phyloP scores from a whole-genome alignment of 1,140 invertebrate genomes.

The Popillia japonica region DNA sequence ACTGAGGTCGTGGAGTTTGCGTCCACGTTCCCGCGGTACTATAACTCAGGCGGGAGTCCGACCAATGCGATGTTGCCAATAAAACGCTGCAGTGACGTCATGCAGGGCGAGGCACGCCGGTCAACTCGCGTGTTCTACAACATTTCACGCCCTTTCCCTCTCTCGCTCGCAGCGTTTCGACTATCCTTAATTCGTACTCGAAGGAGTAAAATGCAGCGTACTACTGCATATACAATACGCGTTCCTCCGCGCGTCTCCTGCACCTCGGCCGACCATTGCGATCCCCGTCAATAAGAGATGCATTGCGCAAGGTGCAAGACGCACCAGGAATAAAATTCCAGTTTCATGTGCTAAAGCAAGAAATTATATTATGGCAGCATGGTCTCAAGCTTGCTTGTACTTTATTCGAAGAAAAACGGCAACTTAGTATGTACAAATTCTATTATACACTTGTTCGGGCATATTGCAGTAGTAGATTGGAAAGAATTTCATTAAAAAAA shows the following conservation, averaged over 20 bases:
- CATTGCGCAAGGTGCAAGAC: constrained; percentile 40
- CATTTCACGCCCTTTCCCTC: neutral
- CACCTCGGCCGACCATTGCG: neutral
- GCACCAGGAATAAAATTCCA: neutral
- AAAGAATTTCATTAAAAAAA: constrained; percentile 11
- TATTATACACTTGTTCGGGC: neutral
- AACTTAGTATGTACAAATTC: neutral
- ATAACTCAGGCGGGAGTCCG: constrained; percentile 44
- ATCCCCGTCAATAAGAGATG: constrained; percentile 40
- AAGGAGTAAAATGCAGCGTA: constrained; percentile 48
- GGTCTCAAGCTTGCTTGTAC: neutral
- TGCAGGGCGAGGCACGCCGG: constrained; percentile 25
- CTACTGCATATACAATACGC: constrained; percentile 48
- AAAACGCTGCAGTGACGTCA: constrained; percentile 45
- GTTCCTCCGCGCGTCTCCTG: constrained; percentile 30
- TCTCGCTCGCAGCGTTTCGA: neutral
- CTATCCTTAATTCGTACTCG: neutral
- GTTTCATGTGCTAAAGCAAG: neutral
- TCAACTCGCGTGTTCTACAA: neutral
- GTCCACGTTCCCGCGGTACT: neutral
- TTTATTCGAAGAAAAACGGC: neutral
- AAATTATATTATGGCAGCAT: neutral
- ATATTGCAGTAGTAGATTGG: neutral
- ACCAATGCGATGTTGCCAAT: constrained; percentile 29
- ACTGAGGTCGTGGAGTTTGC: neutral